Percentiles rank a stretch among this genome's conserved stretches.
phyloP scores from a whole-genome alignment of 2,888 invertebrate genomes.

The Lithophane ornitopus region DNA sequence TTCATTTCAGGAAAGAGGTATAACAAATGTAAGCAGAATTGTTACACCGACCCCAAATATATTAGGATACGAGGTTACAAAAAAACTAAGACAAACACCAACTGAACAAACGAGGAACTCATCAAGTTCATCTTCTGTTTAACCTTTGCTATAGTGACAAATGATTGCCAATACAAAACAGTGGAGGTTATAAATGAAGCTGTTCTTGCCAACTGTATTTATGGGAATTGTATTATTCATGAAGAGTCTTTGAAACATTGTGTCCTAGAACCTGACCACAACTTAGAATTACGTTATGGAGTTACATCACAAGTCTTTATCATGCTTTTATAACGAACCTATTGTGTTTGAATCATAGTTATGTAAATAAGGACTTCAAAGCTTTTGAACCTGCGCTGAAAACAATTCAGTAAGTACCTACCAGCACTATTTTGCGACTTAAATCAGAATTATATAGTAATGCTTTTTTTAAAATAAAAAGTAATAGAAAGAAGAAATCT shows the following conservation, averaged over 20 bases:
- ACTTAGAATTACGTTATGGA: conserved; percentile 40
- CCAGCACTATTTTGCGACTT: neutral
- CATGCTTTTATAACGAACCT: conserved; percentile 5
- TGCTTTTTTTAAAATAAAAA: neutral
- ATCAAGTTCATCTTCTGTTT: conserved; percentile 15
- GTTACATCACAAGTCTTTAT: conserved; percentile 39
- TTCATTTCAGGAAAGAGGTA: too few species aligned
- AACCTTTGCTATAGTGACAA: conserved; percentile 28
- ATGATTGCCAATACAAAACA: conserved; percentile 20
- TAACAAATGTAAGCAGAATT: neutral
- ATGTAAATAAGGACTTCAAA: neutral
- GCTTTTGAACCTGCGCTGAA: neutral
- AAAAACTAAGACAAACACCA: conserved; percentile 5
- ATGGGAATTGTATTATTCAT: conserved; percentile 46
- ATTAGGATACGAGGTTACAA: neutral
- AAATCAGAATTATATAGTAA: neutral
- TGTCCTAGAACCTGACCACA: conserved; percentile 48
- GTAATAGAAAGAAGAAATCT: neutral
- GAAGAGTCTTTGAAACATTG: conserved; percentile 19
- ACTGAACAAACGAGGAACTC: conserved; percentile 16
- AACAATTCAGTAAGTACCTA: neutral
- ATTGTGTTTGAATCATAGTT: conserved; percentile 4
- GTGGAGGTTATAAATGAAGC: conserved; percentile 27
- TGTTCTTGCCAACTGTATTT: conserved; percentile 24
- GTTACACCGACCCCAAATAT: neutral